Conservation (phyloP, 2,888 invertebrate species). For the Cosmia pyralina region DNA sequence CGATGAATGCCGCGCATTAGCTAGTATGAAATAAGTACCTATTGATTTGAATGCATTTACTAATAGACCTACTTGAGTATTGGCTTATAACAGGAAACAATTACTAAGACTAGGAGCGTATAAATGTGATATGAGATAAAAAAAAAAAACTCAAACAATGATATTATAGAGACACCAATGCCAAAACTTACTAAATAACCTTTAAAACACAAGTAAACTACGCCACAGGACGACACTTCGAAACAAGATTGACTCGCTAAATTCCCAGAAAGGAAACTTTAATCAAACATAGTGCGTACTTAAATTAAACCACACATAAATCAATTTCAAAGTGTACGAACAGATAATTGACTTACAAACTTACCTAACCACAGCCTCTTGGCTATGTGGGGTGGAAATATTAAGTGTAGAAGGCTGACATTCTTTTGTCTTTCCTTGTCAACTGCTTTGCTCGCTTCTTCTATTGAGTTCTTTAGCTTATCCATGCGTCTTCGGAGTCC, state of each 20-base stretch:
- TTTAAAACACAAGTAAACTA: slow-evolving; percentile 19
- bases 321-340: slow-evolving; percentile 60
- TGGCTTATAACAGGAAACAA: background rate
- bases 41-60: background rate
- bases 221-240: slow-evolving; percentile 4
- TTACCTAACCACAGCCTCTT: slow-evolving; percentile 97
- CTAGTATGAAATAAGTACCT: background rate
- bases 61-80: background rate
- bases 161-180: background rate
- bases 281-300: slow-evolving; percentile 60
- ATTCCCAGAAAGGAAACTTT: slow-evolving; percentile 56
- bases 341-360: slow-evolving; percentile 72
- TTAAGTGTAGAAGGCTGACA: slow-evolving; percentile 97
- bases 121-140: background rate
- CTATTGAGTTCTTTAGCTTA: slow-evolving; percentile 97
- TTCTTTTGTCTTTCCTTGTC: slow-evolving; percentile 98
- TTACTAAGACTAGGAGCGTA: background rate
- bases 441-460: slow-evolving; percentile 97
- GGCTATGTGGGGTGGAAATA: slow-evolving; percentile 98
- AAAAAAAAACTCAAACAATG: no score
- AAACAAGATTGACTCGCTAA: slow-evolving; percentile 38
- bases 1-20: background rate
- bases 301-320: slow-evolving; percentile 65
- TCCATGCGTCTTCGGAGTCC: slow-evolving; percentile 97
- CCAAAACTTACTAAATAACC: background rate